Conservation (phyloP, 2,113 vertebrate genomes). For the Grus americana region DNA sequence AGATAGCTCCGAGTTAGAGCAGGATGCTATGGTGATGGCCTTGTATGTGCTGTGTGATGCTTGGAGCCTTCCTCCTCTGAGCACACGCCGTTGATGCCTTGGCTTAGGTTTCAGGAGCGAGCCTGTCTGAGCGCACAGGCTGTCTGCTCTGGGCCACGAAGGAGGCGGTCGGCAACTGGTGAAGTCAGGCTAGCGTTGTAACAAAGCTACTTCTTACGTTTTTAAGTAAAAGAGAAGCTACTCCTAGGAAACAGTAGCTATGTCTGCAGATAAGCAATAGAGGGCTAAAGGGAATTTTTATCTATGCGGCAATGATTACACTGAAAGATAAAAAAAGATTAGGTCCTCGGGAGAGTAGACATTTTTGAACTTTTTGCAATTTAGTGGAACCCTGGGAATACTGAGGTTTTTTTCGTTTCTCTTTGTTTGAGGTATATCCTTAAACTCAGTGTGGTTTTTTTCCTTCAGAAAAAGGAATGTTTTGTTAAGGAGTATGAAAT, state of each 20-base stretch:
- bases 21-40: rapidly evolving
- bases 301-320: neutral
- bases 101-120: rapidly evolving
- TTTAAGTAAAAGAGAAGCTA: neutral
- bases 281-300: neutral
- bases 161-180: neutral
- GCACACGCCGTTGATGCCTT: rapidly evolving
- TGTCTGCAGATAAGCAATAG: neutral
- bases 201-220: rapidly evolving
- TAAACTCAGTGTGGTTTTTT: neutral
- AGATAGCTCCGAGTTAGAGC: neutral
- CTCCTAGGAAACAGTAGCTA: neutral
- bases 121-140: rapidly evolving
- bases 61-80: too few relatives aligned
- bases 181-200: neutral
- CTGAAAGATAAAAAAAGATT: neutral
- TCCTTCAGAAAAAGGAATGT: neutral
- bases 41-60: rapidly evolving
- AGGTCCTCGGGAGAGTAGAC: neutral
- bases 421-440: neutral
- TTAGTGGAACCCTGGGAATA: neutral
- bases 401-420: neutral
- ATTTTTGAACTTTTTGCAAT: neutral
- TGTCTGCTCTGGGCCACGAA: rapidly evolving
- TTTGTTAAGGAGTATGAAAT: neutral